phyloP scores from a whole-genome alignment of 1,140 invertebrate species.

The Caenorhabditis briggsae region DNA sequence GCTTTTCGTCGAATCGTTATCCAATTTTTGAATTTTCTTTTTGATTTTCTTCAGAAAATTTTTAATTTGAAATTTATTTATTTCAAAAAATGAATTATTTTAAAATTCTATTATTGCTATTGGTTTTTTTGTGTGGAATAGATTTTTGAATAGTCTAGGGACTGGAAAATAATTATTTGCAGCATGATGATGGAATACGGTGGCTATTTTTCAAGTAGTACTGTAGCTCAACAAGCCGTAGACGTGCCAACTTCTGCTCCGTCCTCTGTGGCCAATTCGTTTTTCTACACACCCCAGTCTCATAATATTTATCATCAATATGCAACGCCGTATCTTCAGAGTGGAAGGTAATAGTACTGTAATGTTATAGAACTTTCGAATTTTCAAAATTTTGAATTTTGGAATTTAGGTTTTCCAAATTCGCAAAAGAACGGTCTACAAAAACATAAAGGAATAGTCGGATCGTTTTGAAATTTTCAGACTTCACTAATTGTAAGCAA shows the following conservation, averaged over 20 bases:
- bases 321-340: slow-evolving; percentile 30
- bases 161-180: no score
- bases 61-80: slow-evolving; percentile 41
- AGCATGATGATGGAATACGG: slow-evolving; percentile 44
- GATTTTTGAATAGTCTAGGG: no score
- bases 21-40: slow-evolving; percentile 24
- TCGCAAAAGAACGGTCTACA: no score
- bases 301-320: slow-evolving; percentile 48
- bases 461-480: no score
- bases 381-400: no score
- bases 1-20: slow-evolving; percentile 13
- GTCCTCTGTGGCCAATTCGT: slow-evolving; percentile 17
- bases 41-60: slow-evolving; percentile 23
- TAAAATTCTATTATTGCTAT: no score
- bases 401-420: no score
- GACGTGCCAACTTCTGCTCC: slow-evolving; percentile 18
- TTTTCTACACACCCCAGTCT: slow-evolving; percentile 40
- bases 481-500: no score
- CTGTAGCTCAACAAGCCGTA: slow-evolving; percentile 14
- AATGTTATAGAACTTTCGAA: background rate
- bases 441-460: no score
- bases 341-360: slow-evolving; percentile 14
- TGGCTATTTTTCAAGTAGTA: slow-evolving; percentile 38
- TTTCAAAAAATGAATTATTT: background rate
- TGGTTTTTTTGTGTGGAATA: no score